Base-by-base conservation (phyloP, 2,113 vertebrate genomes). In the Ochotona curzoniae region DNA sequence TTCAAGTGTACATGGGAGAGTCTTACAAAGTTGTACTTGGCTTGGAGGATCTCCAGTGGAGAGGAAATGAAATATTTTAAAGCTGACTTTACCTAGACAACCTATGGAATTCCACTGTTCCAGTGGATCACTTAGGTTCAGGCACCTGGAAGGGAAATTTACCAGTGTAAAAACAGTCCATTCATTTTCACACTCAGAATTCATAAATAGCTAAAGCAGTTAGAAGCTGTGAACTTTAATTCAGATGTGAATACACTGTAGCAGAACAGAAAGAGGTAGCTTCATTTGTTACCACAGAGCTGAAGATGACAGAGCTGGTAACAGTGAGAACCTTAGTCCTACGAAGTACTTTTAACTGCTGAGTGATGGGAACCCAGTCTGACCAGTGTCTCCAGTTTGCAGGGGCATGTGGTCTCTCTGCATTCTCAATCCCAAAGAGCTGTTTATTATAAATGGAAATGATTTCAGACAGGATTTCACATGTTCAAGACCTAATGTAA, bases 61-160 rank as follows among this genome's bases (percentile, higher is more conserved):
- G 74, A 67, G 84, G 74, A 79, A 89, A 70, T 95, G 73, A 93
- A 91, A 49, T 78, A 63, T 66, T 63, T 93, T 83, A 54, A 80
- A 82, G 64, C 3, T 51, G 61, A 51, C n/a, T 86, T 63, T 93
- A 81, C 28, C 28, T 47, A 66, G 93, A 81, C 3, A 91, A 38
- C 2, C 51, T 74, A 63, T 78, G 82, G 91, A 87, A 93, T 80
- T 83, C 35, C 8, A 35, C 63, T 57, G 2, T 67, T 61, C 93
- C 18, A 70, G 2, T 49, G 38, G 1, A 54, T 30, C 49, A 57
- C 23, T 70, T 5, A 23, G 85, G 47, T 70, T 90, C 21, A 90
- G 64, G 21, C 8, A 64, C 86, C 51, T 88, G n/a, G 38, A 83
- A 90, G 57, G 60, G 23, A 71, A 54, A 69, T 83, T 95, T 60